Evolutionary conservation across 2,888 invertebrate genomes (phyloP), one percentile per base, ranked within the genome.

Genomic region (Smittia aterrima): DNA sequence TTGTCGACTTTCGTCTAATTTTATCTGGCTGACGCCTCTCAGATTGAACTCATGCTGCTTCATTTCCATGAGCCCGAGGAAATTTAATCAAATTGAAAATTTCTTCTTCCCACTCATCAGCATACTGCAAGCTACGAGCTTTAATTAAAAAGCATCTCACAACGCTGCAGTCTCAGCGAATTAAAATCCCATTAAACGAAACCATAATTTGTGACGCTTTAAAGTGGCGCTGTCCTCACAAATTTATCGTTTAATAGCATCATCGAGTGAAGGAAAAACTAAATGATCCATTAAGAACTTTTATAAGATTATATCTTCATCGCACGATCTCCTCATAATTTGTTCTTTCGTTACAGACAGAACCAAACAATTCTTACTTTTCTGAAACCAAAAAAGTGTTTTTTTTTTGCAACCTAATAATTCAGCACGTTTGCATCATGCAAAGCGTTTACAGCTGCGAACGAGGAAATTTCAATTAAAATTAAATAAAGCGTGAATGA

Each of bases 401-500:
- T 3, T 47, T 11, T 47, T 11, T 47, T 47, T 11, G 11, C 47
- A 11, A n/a, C 2, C 47, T 47, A 47, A 47, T 47, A 47, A 47
- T 16, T 47, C n/a, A n/a, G 47, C 47, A 47, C 32, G 32, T 32
- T 38, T 47, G 47, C 47, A 47, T 47, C 47, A 47, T 47, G 11
- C 47, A 47, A n/a, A 2, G 16, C 1, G 47, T n/a, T 47, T 47
- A 47, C 47, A 47, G 47, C 11, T 47, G 16, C 11, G 16, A 11
- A 58, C 20, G 18, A 18, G 11, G 22, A 58, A 58, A 6, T 58
- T 58, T 58, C 58, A 18, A 58, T 58, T 58, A 58, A 58, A 58
- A 18, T 7, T 18, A 58, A 58, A 58, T 58, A 22, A 58, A 58
- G 20, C 58, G 58, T 22, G 58, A 58, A 58, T 58, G 20, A 58